Evolutionary conservation across 1,140 invertebrate genomes (phyloP), one percentile per base, ranked within the genome.

Genomic region (Heterodera carotae): DNA sequence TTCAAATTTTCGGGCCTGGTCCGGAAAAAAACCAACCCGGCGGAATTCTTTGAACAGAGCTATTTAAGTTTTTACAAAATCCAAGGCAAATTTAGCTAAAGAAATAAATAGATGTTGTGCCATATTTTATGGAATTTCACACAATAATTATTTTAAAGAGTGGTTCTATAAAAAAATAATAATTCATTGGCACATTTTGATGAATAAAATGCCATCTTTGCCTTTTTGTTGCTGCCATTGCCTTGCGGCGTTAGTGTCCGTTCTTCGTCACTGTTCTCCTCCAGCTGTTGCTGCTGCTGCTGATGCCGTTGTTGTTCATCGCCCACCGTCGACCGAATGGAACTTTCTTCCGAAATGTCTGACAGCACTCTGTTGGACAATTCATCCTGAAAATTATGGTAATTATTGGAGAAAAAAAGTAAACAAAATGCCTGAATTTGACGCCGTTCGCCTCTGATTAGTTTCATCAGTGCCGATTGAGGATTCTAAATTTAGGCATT

Each of bases 351-450:
- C 27, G 77, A 81, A 62, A 84, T 85, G 69, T 84, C 83, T 1
- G 83, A 84, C 6, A 86, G 68, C 34, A 86, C 84, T 59, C 84
- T 59, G 71, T 86, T 86, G 2, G 85, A 85, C 33, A 86, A 80
- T 71, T 86, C 82, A 43, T 85, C 84, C 66, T 59, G 8, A 43
- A 43, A 70, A n/a, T 43, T 34, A 15, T 12, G 7, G 53, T 10
- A 39, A 69, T 36, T 27, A 69, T 29, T n/a, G n/a, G n/a, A n/a
- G n/a, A n/a, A 39, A 36, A 69, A 18, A 12, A 1, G 1, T 34
- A 0, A 15, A 34, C 7, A 53, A 43, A 43, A 8, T 25, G 59
- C 69, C n/a, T 85, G 84, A 56, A 87, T 87, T 59, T 84, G 78
- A 33, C 85, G 78, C 56, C 80, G 76, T 71, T 86, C 85, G 25